Evolutionary conservation across 2,888 invertebrate species (phyloP).

Genomic region (Synergus japonicus): DNA sequence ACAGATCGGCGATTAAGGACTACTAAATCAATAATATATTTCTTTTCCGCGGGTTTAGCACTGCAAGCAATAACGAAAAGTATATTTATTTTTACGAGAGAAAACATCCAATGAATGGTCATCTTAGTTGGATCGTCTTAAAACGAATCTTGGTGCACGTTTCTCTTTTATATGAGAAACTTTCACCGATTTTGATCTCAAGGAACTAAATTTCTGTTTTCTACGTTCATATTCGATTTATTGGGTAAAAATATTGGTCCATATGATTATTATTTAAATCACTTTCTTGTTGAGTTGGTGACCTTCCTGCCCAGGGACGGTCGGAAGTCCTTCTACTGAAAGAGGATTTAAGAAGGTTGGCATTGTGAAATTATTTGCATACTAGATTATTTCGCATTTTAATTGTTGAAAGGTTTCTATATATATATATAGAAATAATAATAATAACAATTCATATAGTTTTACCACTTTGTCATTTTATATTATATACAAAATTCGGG

Average conservation of each 20-base stretch:
- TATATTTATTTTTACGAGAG: conserved; percentile 4
- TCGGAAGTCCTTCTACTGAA: conserved; percentile 57
- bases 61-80: background rate
- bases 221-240: background rate
- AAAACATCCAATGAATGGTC: conserved; percentile 3
- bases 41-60: conserved; percentile 29
- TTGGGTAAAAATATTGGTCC: background rate
- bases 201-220: conserved; percentile 23
- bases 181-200: conserved; percentile 19
- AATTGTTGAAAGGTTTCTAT: no score
- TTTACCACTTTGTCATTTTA: no score
- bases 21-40: background rate
- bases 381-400: background rate
- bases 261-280: conserved; percentile 38
- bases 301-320: conserved; percentile 68
- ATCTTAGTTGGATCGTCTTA: conserved; percentile 18
- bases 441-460: no score
- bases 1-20: background rate
- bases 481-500: no score
- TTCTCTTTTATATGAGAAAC: conserved; percentile 53
- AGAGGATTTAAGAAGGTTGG: background rate
- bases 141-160: conserved; percentile 5
- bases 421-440: no score
- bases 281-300: conserved; percentile 54
- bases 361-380: background rate